Base-by-base conservation (phyloP, 1,140 invertebrate species). In the Chlorops oryzae region DNA sequence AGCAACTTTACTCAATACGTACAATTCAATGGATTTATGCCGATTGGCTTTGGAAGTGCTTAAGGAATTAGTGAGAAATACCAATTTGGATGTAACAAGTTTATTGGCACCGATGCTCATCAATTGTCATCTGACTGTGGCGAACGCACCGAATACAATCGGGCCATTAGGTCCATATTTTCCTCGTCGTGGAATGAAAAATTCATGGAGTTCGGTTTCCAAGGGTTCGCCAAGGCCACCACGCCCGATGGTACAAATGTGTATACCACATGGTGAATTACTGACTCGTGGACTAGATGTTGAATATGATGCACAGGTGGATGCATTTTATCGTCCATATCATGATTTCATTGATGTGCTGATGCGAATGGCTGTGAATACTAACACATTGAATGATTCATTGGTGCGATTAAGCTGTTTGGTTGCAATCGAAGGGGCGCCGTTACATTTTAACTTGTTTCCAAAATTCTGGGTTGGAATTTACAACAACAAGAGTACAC, bases 191-290 rank as follows among this genome's bases (percentile, higher is more conserved):
- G 65, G 69, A 9, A 50, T 58, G 1, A 70, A 67, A 51, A 52
- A 62, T 20, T 57, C 60, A 3, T 72, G 66, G 66, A 60, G 59
- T 5, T 47, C 62, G 7, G 51, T 59, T 2, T 58, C 66, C 2
- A 73, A 73, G 44, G 67, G 73, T 57, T 64, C 75, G 21, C 74
- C 76, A 52, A 74, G 86, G 46, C 84, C 88, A 12, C 80, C 86
- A 0, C 70, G 88, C 32, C 88, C 90, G 1, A 88, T 90, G 82
- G 85, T 92, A 10, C 88, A 92, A 70, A 92, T 93, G 88, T 83
- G 86, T 34, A 82, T 92, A 13, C 86, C 87, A 9, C 80, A 86
- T 50, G 84, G 80, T 56, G 82, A 87, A 59, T 40, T 71, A 20
- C 57, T 62, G 7, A 65, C 63, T 7, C 77, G 77, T 70, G 88